A percentile compares a stretch with the other conserved stretches of the same genome.
These are phyloP conservation scores for Dendroctonus ponderosae DNA, from an alignment of 1,140 invertebrate species.

Conservation along the genomic window DNA sequence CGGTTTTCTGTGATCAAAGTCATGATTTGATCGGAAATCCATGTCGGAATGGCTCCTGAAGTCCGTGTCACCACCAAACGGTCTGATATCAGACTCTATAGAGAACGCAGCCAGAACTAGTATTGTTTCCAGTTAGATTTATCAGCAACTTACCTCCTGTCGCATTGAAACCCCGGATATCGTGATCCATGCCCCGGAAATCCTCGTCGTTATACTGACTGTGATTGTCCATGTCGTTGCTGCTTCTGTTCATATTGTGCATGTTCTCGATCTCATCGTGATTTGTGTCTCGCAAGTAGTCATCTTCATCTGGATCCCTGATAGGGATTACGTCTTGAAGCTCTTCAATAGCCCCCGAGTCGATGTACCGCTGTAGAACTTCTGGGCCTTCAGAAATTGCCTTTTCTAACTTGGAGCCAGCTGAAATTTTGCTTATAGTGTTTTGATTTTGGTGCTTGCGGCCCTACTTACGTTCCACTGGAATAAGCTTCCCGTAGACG, in stretches of 20 bases:
- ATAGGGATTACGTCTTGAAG: slow-evolving; percentile 69
- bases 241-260: slow-evolving; percentile 44
- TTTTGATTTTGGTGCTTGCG: slow-evolving; percentile 1
- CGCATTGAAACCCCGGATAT: slow-evolving; percentile 35
- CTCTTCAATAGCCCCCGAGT: slow-evolving; percentile 75
- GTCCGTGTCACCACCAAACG: slow-evolving; percentile 32
- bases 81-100: slow-evolving; percentile 34
- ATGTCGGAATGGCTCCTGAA: slow-evolving; percentile 32
- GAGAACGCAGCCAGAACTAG: no score
- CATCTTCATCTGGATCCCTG: slow-evolving; percentile 60
- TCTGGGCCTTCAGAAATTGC: slow-evolving; percentile 73
- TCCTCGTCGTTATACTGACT: slow-evolving; percentile 37
- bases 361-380: slow-evolving; percentile 71
- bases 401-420: slow-evolving; percentile 69
- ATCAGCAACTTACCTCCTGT: slow-evolving; percentile 12
- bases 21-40: slow-evolving; percentile 36
- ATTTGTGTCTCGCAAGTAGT: slow-evolving; percentile 53
- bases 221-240: slow-evolving; percentile 13
- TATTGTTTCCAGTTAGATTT: no score
- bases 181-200: slow-evolving; percentile 37
- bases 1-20: slow-evolving; percentile 33
- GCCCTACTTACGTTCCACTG: slow-evolving; percentile 63
- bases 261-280: slow-evolving; percentile 31
- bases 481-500: slow-evolving; percentile 74
- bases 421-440: slow-evolving; percentile 46